These are phyloP conservation scores for Drosophila arawakana DNA, from an alignment of 1,140 invertebrate species.

Conservation along the genomic window DNA sequence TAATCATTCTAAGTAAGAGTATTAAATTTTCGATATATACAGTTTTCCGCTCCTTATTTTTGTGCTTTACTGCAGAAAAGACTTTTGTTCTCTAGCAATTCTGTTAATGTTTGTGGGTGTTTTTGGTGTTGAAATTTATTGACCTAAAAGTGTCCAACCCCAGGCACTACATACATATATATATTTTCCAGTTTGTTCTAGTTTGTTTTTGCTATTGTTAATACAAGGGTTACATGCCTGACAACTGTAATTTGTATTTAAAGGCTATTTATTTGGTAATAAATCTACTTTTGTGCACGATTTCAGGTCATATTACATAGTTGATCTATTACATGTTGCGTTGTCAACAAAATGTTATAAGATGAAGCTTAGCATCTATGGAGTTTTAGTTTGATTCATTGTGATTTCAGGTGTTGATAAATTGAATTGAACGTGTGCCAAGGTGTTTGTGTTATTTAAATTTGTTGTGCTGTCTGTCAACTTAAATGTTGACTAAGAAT, in stretches of 20 bases:
- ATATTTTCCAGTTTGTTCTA: not conserved
- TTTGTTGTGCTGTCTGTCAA: slow-evolving; percentile 6
- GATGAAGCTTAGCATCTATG: slow-evolving; percentile 2
- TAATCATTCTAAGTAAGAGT: not conserved
- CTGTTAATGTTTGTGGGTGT: slow-evolving; percentile 26
- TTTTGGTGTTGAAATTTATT: slow-evolving; percentile 15
- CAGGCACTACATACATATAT: not conserved
- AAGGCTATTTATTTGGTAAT: slow-evolving; percentile 44
- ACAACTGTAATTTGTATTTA: slow-evolving; percentile 54
- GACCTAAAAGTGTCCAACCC: slow-evolving; percentile 1
- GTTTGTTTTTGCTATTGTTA: slow-evolving; percentile 11
- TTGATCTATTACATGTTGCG: slow-evolving; percentile 45
- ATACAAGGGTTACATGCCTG: slow-evolving; percentile 9
- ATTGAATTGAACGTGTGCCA: slow-evolving; percentile 41
- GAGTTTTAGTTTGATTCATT: slow-evolving; percentile 2
- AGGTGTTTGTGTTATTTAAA: slow-evolving; percentile 1
- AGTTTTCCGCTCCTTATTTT: not conserved
- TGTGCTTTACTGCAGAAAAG: not conserved
- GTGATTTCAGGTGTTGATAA: slow-evolving; percentile 39
- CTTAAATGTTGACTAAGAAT: slow-evolving; percentile 21
- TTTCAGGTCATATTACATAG: slow-evolving; percentile 6
- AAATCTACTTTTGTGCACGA: slow-evolving; percentile 33
- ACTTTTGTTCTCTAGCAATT: slow-evolving; percentile 19
- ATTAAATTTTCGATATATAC: not conserved
- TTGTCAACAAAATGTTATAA: not conserved